Conservation (phyloP, 2,888 invertebrate genomes). For the Heliothis peltigera region DNA sequence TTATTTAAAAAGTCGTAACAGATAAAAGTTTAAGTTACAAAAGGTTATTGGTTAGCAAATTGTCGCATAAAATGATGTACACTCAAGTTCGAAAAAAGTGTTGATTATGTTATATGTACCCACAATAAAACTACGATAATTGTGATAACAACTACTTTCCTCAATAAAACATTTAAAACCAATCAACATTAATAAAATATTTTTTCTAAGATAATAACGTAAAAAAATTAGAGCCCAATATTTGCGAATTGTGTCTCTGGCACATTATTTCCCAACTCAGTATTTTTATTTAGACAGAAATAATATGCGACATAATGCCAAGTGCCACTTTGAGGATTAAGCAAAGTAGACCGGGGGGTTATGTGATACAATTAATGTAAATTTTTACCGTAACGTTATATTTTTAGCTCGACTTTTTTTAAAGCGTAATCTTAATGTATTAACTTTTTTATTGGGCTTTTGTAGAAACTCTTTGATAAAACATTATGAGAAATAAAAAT, state of each 20-base stretch:
- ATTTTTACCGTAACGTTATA: background rate
- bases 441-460: too few relatives aligned
- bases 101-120: too few relatives aligned
- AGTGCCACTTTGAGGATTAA: background rate
- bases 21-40: background rate
- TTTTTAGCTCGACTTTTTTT: background rate
- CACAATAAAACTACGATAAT: too few relatives aligned
- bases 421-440: background rate
- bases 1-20: background rate
- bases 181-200: too few relatives aligned
- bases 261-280: slow-evolving; percentile 18
- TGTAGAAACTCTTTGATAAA: background rate
- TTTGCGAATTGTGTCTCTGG: slow-evolving; percentile 3
- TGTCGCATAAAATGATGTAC: too few relatives aligned
- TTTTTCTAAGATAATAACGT: too few relatives aligned
- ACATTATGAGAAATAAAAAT: too few relatives aligned
- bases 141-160: too few relatives aligned
- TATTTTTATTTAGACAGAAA: slow-evolving; percentile 31
- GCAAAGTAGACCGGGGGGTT: background rate
- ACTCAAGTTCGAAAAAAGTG: too few relatives aligned
- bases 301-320: slow-evolving; percentile 11
- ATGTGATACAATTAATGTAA: background rate
- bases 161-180: too few relatives aligned
- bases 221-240: too few relatives aligned
- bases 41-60: background rate